A percentile compares a stretch with the other conserved stretches of the same genome.
These are phyloP conservation scores for Stictocephala bisonia DNA, from an alignment of 2,888 invertebrate species.

Conservation along the genomic window DNA sequence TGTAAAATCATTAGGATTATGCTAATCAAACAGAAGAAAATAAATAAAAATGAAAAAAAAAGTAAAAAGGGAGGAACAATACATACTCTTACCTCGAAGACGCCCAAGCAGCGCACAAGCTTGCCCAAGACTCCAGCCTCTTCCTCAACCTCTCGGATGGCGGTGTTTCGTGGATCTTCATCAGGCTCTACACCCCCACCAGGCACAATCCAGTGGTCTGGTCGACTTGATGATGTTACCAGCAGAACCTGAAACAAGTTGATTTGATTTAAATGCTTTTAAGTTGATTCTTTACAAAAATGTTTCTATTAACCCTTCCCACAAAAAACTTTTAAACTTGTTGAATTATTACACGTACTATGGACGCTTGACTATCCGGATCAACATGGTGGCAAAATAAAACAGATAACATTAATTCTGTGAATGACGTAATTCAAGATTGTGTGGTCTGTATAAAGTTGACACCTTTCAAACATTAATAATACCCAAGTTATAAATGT, in stretches of 20 bases:
- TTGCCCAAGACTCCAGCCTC: conserved; percentile 96
- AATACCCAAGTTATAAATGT: too few species aligned
- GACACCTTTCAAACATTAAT: too few species aligned
- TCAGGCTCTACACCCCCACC: conserved; percentile 98
- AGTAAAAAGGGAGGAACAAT: conserved; percentile 26
- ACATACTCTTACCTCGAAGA: conserved; percentile 83
- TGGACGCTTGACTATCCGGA: too few species aligned
- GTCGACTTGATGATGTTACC: conserved; percentile 91
- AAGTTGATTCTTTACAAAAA: too few species aligned
- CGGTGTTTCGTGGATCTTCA: conserved; percentile 89
- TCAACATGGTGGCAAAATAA: too few species aligned
- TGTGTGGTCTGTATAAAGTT: too few species aligned
- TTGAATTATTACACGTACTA: too few species aligned
- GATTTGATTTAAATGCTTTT: too few species aligned
- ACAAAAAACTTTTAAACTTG: too few species aligned
- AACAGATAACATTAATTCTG: too few species aligned
- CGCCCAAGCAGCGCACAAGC: conserved; percentile 88
- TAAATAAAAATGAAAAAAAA: conserved; percentile 3
- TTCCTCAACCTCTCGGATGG: conserved; percentile 92
- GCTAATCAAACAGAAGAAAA: conserved; percentile 4
- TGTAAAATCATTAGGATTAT: not conserved
- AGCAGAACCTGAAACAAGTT: conserved; percentile 87
- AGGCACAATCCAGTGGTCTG: conserved; percentile 96
- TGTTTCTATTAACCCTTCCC: too few species aligned
- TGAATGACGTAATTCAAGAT: too few species aligned